A percentile compares a stretch with the other conserved stretches of the same genome.
phyloP scores from a whole-genome alignment of 35 echinoderm and acorn worm genomes.

The Eucidaris tribuloides region DNA sequence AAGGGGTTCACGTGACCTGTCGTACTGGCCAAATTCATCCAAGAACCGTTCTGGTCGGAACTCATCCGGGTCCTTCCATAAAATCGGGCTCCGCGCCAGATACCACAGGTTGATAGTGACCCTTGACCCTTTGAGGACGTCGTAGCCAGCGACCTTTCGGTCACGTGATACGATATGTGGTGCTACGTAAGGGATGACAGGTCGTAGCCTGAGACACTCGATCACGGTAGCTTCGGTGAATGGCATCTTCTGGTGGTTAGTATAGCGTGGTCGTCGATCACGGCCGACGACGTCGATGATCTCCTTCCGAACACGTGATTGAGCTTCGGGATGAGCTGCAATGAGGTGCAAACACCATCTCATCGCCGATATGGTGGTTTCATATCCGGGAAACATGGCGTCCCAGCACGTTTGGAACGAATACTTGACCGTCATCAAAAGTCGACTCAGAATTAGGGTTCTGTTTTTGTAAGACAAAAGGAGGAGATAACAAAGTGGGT shows the following conservation, averaged over 20 bases:
- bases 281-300: conserved; percentile 19
- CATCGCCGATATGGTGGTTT: conserved; percentile 28
- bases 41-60: conserved; percentile 37
- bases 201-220: neutral
- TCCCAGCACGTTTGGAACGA: conserved; percentile 12
- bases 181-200: conserved; percentile 10
- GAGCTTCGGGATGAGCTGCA: conserved; percentile 27
- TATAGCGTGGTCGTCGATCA: neutral
- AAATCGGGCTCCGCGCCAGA: neutral
- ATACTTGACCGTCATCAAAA: neutral
- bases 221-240: neutral
- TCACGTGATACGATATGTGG: conserved; percentile 24
- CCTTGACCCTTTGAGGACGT: neutral
- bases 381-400: conserved; percentile 22
- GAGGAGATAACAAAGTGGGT: too few relatives aligned
- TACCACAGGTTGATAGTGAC: conserved; percentile 24
- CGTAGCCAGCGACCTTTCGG: neutral
- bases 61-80: conserved; percentile 32
- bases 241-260: neutral
- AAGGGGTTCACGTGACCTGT: neutral
- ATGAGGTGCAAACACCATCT: conserved; percentile 32
- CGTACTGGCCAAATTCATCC: neutral
- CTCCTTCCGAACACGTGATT: conserved; percentile 46
- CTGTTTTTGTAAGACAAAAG: too few relatives aligned
- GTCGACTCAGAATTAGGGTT: too few relatives aligned